Evolutionary conservation across 1,140 invertebrate genomes (phyloP), one percentile per base, ranked within the genome.

Genomic region (Eciton burchellii): DNA sequence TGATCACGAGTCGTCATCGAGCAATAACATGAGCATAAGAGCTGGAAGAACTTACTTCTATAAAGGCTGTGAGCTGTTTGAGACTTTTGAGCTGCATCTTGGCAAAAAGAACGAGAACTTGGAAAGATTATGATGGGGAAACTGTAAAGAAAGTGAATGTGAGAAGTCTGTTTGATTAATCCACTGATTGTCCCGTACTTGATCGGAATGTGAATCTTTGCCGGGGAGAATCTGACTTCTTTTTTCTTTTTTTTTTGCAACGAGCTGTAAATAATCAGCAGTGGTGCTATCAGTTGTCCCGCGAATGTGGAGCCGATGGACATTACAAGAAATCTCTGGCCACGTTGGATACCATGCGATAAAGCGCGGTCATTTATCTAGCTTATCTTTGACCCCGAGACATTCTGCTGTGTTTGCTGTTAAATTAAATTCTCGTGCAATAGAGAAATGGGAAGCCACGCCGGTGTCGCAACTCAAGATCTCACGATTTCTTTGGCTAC

Each of bases 301-400:
- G n/a, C n/a, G 63, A 79, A 56, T 68, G 63, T 56, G 9, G 21
- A 77, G 26, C 54, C 21, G 62, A 68, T 56, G 49, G 6, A 68
- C 62, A 68, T 77, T n/a, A 77, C 68, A 77, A 77, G 62, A 77
- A 77, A 24, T 62, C 4, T 77, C 43, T 43, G 8, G 19, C 35
- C 41, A 29, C 12, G 35, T 26, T 65, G 2, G 11, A 21, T 60
- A 65, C 6, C 41, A 29, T 63, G 19, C 14, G 8, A 43, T 11
- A 11, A 79, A 56, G 49, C 24, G 49, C 63, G 47, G 24, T 74
- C 3, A 41, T 77, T 68, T 54, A 41, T 63, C 66, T 54, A 21
- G 43, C 43, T 79, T 29, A 47, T 60, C 14, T 6, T 0, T 19
- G 14, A 52, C 11, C 19, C 9, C 24, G n/a, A 43, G 26, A 43